phyloP scores from a whole-genome alignment of 2,797 vertebrate species.

The Sebastes iracundus region DNA sequence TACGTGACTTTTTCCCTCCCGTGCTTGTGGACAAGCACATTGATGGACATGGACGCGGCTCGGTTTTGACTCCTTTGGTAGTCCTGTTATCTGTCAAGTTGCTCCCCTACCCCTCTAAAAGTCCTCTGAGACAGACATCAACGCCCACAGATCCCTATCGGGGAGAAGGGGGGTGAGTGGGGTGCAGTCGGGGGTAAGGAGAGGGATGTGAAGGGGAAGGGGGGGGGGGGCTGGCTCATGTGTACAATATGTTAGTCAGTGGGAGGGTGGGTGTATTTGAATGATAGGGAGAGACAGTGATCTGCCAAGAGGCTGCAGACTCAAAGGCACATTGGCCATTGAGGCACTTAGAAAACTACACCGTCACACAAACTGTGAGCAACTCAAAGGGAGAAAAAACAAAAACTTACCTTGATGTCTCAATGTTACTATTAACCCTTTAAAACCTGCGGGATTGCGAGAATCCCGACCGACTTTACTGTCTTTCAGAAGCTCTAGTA shows the following conservation, averaged over 20 bases:
- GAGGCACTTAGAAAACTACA: slow-evolving; percentile 31
- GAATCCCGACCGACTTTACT: no score
- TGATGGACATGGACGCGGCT: slow-evolving; percentile 49
- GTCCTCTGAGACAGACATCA: slow-evolving; percentile 63
- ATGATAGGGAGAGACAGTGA: slow-evolving; percentile 69
- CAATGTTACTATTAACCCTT: slow-evolving; percentile 27
- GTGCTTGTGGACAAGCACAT: background rate
- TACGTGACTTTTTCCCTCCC: background rate
- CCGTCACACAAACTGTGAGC: slow-evolving; percentile 13
- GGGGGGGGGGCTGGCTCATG: slow-evolving; percentile 24
- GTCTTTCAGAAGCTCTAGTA: no score
- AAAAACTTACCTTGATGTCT: background rate
- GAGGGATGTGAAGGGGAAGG: background rate
- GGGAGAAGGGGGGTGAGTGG: slow-evolving; percentile 18
- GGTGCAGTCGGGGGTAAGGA: background rate
- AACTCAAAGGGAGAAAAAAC: background rate
- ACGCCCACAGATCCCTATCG: slow-evolving; percentile 59
- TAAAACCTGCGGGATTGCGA: no score
- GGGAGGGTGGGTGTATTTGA: slow-evolving; percentile 51
- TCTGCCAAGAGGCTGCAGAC: slow-evolving; percentile 58
- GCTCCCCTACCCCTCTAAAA: slow-evolving; percentile 15
- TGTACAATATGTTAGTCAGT: slow-evolving; percentile 70
- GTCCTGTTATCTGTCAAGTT: slow-evolving; percentile 55
- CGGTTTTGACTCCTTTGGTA: slow-evolving; percentile 43
- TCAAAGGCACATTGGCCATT: slow-evolving; percentile 67